A percentile compares a stretch with the other conserved stretches of the same genome.
Conservation (phyloP, 2,797 vertebrate genomes). For the Danionella dracula region DNA sequence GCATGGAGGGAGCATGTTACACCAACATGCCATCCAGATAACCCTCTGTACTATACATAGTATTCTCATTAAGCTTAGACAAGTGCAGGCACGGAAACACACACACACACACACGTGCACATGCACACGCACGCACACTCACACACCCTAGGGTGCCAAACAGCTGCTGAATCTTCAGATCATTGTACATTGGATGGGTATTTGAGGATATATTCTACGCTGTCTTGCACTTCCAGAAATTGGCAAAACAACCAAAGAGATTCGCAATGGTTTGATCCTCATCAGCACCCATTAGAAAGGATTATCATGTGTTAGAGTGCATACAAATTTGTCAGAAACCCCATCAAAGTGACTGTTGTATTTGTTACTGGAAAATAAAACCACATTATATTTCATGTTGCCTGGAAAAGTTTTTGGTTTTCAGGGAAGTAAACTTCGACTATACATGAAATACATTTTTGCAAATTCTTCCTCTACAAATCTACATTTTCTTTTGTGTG, state of each 20-base stretch:
- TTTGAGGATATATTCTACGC: constrained; percentile 1
- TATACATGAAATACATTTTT: too few species aligned
- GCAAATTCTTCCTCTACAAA: too few species aligned
- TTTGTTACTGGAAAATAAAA: too few species aligned
- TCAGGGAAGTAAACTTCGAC: too few species aligned
- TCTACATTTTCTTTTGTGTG: too few species aligned
- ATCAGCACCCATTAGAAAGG: too few species aligned
- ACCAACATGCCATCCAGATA: constrained; percentile 11
- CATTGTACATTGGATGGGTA: constrained; percentile 1
- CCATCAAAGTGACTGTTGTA: too few species aligned
- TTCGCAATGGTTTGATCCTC: background rate
- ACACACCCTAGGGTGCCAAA: constrained; percentile 7
- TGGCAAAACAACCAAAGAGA: constrained; percentile 19
- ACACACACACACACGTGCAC: background rate
- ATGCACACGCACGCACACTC: background rate
- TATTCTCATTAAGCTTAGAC: constrained; percentile 7
- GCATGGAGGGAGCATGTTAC: constrained; percentile 19
- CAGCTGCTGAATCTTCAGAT: constrained; percentile 37
- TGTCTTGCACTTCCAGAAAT: constrained; percentile 10
- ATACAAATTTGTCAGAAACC: too few species aligned
- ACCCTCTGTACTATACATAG: constrained; percentile 27
- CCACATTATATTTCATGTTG: too few species aligned
- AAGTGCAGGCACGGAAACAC: constrained; percentile 3
- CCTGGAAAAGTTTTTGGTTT: too few species aligned
- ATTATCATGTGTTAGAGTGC: too few species aligned